These are phyloP conservation scores for Hafferia zeledoni DNA, from an alignment of 2,797 vertebrate genomes.

Conservation along the genomic window DNA sequence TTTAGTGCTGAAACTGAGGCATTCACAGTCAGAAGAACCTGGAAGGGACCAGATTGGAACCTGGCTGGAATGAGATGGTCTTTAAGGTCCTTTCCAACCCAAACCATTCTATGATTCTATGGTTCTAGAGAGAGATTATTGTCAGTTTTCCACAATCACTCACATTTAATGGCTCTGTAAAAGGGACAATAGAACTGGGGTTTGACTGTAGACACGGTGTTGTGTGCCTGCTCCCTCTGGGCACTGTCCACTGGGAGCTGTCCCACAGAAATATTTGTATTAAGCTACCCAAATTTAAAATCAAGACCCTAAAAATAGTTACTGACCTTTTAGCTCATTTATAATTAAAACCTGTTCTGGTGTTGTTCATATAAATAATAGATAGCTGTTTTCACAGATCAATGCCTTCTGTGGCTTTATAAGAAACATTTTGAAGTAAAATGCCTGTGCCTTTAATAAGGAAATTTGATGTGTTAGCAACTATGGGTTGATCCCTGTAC, in stretches of 20 bases:
- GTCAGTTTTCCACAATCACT: background rate
- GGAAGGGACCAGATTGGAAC: background rate
- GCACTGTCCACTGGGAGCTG: background rate
- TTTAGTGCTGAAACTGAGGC: background rate
- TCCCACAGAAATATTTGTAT: background rate
- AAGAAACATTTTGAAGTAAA: conserved; percentile 67
- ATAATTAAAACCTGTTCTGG: conserved; percentile 71
- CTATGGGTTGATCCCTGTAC: conserved; percentile 70
- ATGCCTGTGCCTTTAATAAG: conserved; percentile 71
- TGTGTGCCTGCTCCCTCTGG: background rate
- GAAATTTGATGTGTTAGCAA: conserved; percentile 76
- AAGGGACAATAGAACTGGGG: background rate
- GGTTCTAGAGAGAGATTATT: background rate
- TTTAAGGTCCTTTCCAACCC: background rate
- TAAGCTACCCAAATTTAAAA: conserved; percentile 36
- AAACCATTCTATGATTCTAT: background rate
- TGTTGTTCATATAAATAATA: conserved; percentile 71
- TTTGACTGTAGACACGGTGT: background rate
- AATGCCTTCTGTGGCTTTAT: conserved; percentile 42
- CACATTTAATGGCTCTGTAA: background rate
- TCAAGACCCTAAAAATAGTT: conserved; percentile 56
- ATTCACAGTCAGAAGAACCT: background rate
- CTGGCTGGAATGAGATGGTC: background rate
- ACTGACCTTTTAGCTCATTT: conserved; percentile 71
- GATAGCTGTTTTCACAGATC: conserved; percentile 70